Evolutionary conservation across 2,797 vertebrate genomes (phyloP).

Genomic region (Poeciliopsis infans): DNA sequence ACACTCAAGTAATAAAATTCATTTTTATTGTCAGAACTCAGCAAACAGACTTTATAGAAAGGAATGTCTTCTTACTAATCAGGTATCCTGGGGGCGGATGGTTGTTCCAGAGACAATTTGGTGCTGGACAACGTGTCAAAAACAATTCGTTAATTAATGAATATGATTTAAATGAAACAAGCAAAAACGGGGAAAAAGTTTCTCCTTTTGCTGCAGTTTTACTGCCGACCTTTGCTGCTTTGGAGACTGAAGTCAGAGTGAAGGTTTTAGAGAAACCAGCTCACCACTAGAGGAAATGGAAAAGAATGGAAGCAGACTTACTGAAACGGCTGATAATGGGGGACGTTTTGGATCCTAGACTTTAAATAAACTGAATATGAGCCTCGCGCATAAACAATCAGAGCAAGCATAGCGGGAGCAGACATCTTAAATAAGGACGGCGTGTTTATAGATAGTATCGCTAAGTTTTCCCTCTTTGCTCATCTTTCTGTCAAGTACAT

Average conservation of each 20-base stretch:
- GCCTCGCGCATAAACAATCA: slow-evolving; percentile 57
- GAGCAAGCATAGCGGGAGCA: slow-evolving; percentile 47
- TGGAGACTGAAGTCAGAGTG: slow-evolving; percentile 42
- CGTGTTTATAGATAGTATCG: slow-evolving; percentile 58
- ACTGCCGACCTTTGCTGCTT: slow-evolving; percentile 29
- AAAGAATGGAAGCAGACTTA: slow-evolving; percentile 14
- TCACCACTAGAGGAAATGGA: slow-evolving; percentile 4
- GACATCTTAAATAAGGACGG: slow-evolving; percentile 66
- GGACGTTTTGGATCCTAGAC: slow-evolving; percentile 5
- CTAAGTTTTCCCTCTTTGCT: slow-evolving; percentile 56
- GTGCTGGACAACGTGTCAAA: slow-evolving; percentile 33
- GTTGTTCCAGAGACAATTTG: slow-evolving; percentile 28
- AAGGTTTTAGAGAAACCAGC: slow-evolving; percentile 2
- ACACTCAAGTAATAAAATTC: slow-evolving; percentile 83
- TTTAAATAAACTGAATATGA: slow-evolving; percentile 36
- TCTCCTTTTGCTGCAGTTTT: slow-evolving; percentile 45
- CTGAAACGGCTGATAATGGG: slow-evolving; percentile 1
- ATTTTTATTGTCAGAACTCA: slow-evolving; percentile 88
- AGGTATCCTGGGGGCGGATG: slow-evolving; percentile 26
- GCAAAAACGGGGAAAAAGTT: not conserved
- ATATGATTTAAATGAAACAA: not conserved
- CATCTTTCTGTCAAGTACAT: slow-evolving; percentile 31
- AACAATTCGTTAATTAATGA: slow-evolving; percentile 16
- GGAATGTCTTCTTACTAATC: slow-evolving; percentile 63
- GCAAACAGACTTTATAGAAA: slow-evolving; percentile 71